These are phyloP conservation scores for Cheirogaleus major DNA, from an alignment of 2,797 vertebrate genomes.

Conservation along the genomic window DNA sequence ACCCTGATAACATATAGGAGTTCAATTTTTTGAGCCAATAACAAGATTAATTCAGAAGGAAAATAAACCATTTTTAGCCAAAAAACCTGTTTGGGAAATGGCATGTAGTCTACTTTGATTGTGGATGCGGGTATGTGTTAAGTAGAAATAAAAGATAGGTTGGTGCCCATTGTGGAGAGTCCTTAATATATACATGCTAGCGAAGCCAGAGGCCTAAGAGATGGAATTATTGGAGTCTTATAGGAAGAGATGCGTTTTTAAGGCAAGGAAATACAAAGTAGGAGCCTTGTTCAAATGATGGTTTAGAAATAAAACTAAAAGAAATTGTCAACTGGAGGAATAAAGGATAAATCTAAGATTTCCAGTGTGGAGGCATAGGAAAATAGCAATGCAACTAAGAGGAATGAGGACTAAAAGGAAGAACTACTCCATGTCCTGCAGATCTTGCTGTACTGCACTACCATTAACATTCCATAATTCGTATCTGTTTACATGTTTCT, in stretches of 20 bases:
- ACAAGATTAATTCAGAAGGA: background rate
- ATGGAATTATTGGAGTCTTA: background rate
- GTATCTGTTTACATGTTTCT: background rate
- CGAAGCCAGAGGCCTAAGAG: background rate
- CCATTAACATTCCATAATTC: background rate
- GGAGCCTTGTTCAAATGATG: background rate
- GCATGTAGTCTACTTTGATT: background rate
- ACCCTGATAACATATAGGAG: background rate
- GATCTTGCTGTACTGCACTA: accelerated
- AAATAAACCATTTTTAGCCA: background rate
- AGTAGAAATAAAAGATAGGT: background rate
- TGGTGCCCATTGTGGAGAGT: accelerated
- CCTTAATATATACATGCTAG: background rate
- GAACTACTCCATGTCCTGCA: background rate
- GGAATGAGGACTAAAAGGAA: background rate
- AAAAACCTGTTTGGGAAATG: background rate
- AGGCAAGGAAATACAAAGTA: background rate
- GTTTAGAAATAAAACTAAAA: background rate
- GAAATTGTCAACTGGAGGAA: background rate
- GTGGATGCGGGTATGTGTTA: background rate
- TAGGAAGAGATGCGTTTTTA: background rate
- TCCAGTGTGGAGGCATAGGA: background rate
- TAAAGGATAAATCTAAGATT: background rate
- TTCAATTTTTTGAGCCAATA: background rate
- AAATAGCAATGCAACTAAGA: background rate